Evolutionary conservation across 2,888 invertebrate genomes (phyloP), one percentile per base, ranked within the genome.

Genomic region (Hetaerina titia): DNA sequence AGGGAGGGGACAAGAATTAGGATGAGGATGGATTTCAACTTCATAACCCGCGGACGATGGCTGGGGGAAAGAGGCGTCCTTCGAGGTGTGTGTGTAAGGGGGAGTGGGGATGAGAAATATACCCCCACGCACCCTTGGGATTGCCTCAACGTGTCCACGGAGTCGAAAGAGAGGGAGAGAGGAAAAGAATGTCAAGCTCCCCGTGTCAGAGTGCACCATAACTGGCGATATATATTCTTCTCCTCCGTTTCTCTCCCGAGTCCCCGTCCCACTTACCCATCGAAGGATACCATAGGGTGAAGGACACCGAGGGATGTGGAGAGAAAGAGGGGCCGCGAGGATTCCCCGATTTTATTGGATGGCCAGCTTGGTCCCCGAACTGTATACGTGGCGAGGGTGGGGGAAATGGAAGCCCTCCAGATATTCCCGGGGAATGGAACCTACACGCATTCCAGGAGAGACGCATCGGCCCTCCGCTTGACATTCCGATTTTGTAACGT

Each of bases 91-190:
- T 19, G 57, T 69, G 81, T 81, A 7, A 45, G 6, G 15, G 88
- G 22, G 22, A 8, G 56, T 45, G 19, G 88, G 89, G 58, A 89
- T 89, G 89, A 89, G 58, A 57, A 89, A 57, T 89, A 89, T 58
- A 89, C 17, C 89, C 89, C 89, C 57, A n/a, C n/a, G 81, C 57
- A 89, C 89, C 89, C 89, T 89, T 25, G 89, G 89, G 89, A 89
- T 89, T 89, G 89, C 89, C 22, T 89, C 89, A 57, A 13, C 89
- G 88, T 56, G 45, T 88, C 88, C 45, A 9, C 88, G n/a, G 88
- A 88, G 45, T 88, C 56, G 13, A 88, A 45, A 88, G 88, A 45
- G 88, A 57, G 89, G 15, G 58, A 89, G 89, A 45, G 89, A 57
- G 89, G 81, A n/a, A 88, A 88, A 88, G 56, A 88, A 88, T 58